Conservation (phyloP, 1,140 invertebrate species). For the Eurosta solidaginis region DNA sequence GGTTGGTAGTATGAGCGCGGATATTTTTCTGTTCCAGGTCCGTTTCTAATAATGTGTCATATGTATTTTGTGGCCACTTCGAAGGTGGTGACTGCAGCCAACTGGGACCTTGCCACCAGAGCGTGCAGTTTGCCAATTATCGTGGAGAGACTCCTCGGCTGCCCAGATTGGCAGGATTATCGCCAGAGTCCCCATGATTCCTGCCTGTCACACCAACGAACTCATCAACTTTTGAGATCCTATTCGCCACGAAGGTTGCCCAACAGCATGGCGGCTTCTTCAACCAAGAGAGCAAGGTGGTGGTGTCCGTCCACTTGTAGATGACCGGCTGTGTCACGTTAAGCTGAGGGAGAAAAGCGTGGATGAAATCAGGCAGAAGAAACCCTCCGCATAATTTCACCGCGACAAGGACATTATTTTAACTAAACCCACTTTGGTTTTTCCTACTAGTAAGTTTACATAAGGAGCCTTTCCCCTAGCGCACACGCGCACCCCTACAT, state of each 20-base stretch:
- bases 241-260: conserved; percentile 16
- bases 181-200: not conserved
- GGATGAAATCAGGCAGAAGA: too few species aligned
- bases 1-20: too few species aligned
- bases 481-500: not conserved
- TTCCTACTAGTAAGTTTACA: not conserved
- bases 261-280: not conserved
- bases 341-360: not conserved
- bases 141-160: not conserved
- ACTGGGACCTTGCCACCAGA: not conserved
- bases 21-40: too few species aligned
- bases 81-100: too few species aligned
- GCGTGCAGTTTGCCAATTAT: too few species aligned
- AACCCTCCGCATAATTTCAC: not conserved
- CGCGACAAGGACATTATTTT: not conserved
- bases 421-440: not conserved
- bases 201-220: not conserved
- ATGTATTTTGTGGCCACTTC: too few species aligned
- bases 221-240: not conserved
- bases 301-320: not conserved
- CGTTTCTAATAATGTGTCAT: too few species aligned
- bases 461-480: not conserved
- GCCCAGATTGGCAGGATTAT: not conserved
- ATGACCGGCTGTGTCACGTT: not conserved
- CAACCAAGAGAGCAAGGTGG: not conserved